phyloP scores from a whole-genome alignment of 2,888 invertebrate species.

The Ellobium chinense region DNA sequence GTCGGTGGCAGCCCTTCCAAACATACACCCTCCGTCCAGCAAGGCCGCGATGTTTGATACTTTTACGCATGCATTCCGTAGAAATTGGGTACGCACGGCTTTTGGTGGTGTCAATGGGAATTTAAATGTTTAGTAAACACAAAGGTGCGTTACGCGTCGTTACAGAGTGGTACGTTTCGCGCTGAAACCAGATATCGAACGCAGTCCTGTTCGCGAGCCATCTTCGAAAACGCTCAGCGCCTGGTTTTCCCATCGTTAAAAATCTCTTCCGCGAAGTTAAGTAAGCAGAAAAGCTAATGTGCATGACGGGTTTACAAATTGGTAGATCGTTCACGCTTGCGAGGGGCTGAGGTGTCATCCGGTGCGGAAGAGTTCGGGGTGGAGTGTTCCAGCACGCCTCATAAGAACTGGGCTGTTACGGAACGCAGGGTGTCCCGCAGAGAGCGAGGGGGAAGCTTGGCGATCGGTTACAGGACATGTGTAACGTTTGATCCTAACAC shows the following conservation, averaged over 20 bases:
- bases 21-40: background rate
- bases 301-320: background rate
- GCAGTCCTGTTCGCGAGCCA: background rate
- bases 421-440: background rate
- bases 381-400: background rate
- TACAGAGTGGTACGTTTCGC: background rate
- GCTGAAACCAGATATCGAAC: constrained; percentile 6
- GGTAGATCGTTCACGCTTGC: constrained; percentile 19
- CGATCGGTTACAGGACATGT: background rate
- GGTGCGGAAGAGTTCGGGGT: background rate
- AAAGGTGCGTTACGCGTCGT: constrained; percentile 28
- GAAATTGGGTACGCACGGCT: constrained; percentile 20
- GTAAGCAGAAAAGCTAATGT: constrained; percentile 21
- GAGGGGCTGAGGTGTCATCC: background rate
- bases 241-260: background rate
- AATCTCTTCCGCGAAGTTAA: constrained; percentile 13
- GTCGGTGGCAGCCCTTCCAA: background rate
- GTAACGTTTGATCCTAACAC: background rate
- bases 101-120: background rate
- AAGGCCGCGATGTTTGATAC: background rate
- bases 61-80: background rate
- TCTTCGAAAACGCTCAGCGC: background rate
- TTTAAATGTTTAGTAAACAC: constrained; percentile 36
- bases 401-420: background rate
- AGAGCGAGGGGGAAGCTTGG: background rate